phyloP scores from a whole-genome alignment of 1,140 invertebrate genomes.

The Daktulosphaira vitifoliae region DNA sequence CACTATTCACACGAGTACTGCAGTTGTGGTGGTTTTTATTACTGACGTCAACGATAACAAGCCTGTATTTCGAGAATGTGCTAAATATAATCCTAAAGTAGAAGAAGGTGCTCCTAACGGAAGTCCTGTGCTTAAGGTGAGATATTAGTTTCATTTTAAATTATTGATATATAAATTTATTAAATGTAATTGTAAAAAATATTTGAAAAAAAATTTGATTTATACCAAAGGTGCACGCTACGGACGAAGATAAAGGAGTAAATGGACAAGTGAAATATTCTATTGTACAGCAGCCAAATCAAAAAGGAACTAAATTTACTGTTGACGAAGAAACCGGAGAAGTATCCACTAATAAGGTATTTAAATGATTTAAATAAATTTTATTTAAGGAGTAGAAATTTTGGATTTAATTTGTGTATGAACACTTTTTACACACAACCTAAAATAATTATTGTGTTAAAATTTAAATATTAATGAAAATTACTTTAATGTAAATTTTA shows the following conservation, averaged over 20 bases:
- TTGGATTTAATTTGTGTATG: no score
- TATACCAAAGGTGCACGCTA: constrained; percentile 63
- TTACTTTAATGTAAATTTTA: no score
- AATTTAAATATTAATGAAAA: no score
- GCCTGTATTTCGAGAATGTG: constrained; percentile 86
- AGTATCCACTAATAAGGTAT: constrained; percentile 84
- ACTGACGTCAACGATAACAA: constrained; percentile 95
- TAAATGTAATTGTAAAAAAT: no score
- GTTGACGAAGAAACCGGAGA: constrained; percentile 91
- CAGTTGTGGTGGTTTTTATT: constrained; percentile 92
- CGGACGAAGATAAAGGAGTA: constrained; percentile 87
- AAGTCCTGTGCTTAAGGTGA: constrained; percentile 75
- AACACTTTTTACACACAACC: no score
- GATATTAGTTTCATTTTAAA: no score
- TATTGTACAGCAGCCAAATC: constrained; percentile 91
- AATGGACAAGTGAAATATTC: constrained; percentile 90
- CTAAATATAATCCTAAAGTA: constrained; percentile 83
- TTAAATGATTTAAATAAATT: no score
- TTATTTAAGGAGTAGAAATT: no score
- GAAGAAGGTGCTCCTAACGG: constrained; percentile 87
- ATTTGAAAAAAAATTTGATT: no score
- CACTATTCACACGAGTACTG: constrained; percentile 83
- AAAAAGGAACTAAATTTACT: constrained; percentile 90
- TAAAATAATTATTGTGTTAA: no score
- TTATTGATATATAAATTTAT: no score